A percentile compares a stretch with the other conserved stretches of the same genome.
phyloP scores from a whole-genome alignment of 2,888 invertebrate genomes.

The Sialis lutaria region DNA sequence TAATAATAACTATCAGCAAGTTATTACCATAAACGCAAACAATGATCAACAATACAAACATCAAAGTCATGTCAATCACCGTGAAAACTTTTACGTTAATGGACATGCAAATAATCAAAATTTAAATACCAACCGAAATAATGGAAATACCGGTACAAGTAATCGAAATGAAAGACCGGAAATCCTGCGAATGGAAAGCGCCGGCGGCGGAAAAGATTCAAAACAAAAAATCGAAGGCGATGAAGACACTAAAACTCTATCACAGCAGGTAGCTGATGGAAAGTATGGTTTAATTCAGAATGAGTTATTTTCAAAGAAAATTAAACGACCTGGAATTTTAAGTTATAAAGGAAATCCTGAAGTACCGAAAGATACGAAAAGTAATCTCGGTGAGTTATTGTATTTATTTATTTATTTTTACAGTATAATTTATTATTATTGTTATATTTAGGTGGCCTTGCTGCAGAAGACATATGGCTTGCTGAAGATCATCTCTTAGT shows the following conservation, averaged over 20 bases:
- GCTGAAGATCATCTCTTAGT: constrained; percentile 78
- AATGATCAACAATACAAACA: too few species aligned
- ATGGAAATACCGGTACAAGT: not conserved
- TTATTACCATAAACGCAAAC: not conserved
- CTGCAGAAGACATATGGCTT: constrained; percentile 76
- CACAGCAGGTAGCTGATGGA: constrained; percentile 81
- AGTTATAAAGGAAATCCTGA: constrained; percentile 70
- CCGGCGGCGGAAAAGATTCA: constrained; percentile 8
- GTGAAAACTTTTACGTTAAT: too few species aligned
- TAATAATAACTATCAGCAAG: not conserved
- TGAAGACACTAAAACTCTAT: constrained; percentile 66
- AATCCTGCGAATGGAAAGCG: constrained; percentile 5
- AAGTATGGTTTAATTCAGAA: constrained; percentile 80
- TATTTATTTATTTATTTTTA: not conserved
- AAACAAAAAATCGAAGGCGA: constrained; percentile 25
- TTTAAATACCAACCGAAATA: constrained; percentile 11
- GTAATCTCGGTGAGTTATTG: constrained; percentile 36
- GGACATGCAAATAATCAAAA: constrained; percentile 8
- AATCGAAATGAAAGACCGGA: constrained; percentile 6
- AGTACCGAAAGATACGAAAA: constrained; percentile 61
- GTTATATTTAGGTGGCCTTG: constrained; percentile 38
- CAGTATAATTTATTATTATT: not conserved
- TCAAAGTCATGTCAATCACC: too few species aligned
- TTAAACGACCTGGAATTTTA: constrained; percentile 62
- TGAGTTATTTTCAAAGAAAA: constrained; percentile 54